Evolutionary conservation across 1,140 invertebrate species (phyloP).

Genomic region (Bombus pyrosoma): DNA sequence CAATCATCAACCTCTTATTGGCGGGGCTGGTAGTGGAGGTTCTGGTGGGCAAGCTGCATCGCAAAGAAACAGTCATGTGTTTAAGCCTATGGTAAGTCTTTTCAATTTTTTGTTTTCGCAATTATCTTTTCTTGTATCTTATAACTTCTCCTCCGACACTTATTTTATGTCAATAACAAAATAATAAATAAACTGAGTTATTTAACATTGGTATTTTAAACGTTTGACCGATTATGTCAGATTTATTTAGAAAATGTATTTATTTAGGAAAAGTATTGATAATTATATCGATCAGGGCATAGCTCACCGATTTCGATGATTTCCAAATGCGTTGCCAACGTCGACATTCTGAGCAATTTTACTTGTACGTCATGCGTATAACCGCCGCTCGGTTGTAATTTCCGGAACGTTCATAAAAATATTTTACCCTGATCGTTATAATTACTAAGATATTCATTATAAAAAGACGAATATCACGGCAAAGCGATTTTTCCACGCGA

Average conservation of each 20-base stretch:
- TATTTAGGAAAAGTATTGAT: too few species aligned
- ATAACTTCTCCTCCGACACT: constrained; percentile 15
- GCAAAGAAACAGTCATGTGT: constrained; percentile 90
- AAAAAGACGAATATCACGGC: background rate
- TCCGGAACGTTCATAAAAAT: too few species aligned
- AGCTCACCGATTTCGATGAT: too few species aligned
- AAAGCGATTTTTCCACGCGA: background rate
- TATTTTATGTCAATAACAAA: constrained; percentile 27
- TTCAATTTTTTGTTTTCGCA: background rate
- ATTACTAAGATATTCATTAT: background rate
- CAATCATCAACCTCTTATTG: constrained; percentile 78
- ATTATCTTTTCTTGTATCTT: constrained; percentile 27
- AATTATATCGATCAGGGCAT: too few species aligned
- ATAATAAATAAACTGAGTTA: constrained; percentile 14
- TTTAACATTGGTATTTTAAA: background rate
- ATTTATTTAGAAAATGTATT: too few species aligned
- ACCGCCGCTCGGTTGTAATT: too few species aligned
- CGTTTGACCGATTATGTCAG: background rate
- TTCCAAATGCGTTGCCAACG: too few species aligned
- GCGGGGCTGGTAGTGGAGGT: constrained; percentile 74
- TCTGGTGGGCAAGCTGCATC: constrained; percentile 82
- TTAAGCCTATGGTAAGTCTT: constrained; percentile 90
- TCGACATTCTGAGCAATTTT: too few species aligned
- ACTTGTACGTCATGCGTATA: too few species aligned
- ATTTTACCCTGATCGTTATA: too few species aligned